Conservation (phyloP, 2,797 vertebrate species). For the Apogon talboti region DNA sequence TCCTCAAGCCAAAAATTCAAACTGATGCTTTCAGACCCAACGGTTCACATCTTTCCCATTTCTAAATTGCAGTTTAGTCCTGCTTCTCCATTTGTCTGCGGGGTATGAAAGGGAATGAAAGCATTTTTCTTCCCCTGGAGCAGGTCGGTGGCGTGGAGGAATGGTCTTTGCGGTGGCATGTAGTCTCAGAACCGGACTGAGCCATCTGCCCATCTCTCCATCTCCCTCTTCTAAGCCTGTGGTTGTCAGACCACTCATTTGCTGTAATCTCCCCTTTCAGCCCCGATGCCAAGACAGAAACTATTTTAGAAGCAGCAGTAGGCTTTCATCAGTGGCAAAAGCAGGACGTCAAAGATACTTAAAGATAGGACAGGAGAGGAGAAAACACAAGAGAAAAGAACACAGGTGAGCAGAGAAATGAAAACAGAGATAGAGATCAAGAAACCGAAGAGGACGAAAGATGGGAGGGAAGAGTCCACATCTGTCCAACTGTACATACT, state of each 20-base stretch:
- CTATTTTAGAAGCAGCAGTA: conserved; percentile 71
- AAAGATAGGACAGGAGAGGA: conserved; percentile 10
- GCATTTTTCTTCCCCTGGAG: conserved; percentile 57
- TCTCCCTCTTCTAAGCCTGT: conserved; percentile 64
- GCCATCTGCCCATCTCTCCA: conserved; percentile 71
- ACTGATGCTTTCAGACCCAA: conserved; percentile 58
- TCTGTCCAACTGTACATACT: conserved; percentile 31
- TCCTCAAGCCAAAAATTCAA: conserved; percentile 53
- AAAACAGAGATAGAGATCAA: conserved; percentile 30
- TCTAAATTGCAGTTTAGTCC: conserved; percentile 74
- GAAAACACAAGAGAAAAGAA: conserved; percentile 14
- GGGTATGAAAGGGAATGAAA: conserved; percentile 70
- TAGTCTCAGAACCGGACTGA: conserved; percentile 57
- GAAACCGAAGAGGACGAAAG: neutral
- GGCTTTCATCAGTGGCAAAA: conserved; percentile 60
- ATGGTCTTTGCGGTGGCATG: conserved; percentile 54
- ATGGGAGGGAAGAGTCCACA: neutral
- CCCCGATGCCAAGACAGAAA: conserved; percentile 60
- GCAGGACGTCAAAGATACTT: conserved; percentile 44
- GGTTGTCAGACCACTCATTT: conserved; percentile 79
- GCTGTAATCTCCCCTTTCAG: conserved; percentile 72
- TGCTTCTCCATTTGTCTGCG: conserved; percentile 64
- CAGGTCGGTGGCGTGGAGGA: conserved; percentile 60
- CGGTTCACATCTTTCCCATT: conserved; percentile 60
- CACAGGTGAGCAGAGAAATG: conserved; percentile 43